Evolutionary conservation across 2,113 vertebrate genomes (phyloP), one percentile per base, ranked within the genome.

Genomic region (Paramormyrops kingsleyae): DNA sequence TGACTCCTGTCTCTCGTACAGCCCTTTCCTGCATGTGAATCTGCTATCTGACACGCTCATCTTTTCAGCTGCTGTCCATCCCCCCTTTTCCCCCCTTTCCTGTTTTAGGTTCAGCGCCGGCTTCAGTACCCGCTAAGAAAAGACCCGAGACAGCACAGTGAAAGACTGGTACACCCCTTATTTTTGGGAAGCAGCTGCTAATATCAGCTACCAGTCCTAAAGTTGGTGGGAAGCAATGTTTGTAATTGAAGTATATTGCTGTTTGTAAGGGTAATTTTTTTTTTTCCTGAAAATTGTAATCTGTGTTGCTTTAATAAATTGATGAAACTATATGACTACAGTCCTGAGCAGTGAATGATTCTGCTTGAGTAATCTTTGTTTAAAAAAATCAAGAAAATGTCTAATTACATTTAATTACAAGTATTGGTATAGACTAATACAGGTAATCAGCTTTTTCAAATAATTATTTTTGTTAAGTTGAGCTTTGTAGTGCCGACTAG

Each of bases 281-380:
- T 53, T 77, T 87, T 44, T 44, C 74, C 89, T 91, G 89, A 90
- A 88, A 93, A 90, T 59, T 92, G 89, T 93, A 93, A 87, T 91
- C 92, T 92, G 90, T 90, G 56, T 91, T 91, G 91, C 90, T 92
- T 80, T 93, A 92, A 93, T 93, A 93, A 93, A 92, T 31, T 46
- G 89, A 90, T 66, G 84, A 92, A 83, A 92, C 80, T 92, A 88
- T 91, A 91, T 90, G 83, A 93, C 93, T 91, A 91, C 93, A 95
- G 95, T 93, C 80, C 88, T 92, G 24, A 62, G 50, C 19, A 52
- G 52, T 42, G 44, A 47, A 21, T 89, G 31, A 47, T 89, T 84
- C 24, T 84, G n/a, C 83, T 44, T 83, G 21, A n/a, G 13, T 56
- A 21, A 56, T 46, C n/a, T 84, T 84, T 44, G 35, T 84, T 84